Percentiles rank a stretch among this genome's conserved stretches.
These are phyloP conservation scores for Rotaria socialis DNA, from an alignment of 2,888 invertebrate genomes.

Conservation along the genomic window DNA sequence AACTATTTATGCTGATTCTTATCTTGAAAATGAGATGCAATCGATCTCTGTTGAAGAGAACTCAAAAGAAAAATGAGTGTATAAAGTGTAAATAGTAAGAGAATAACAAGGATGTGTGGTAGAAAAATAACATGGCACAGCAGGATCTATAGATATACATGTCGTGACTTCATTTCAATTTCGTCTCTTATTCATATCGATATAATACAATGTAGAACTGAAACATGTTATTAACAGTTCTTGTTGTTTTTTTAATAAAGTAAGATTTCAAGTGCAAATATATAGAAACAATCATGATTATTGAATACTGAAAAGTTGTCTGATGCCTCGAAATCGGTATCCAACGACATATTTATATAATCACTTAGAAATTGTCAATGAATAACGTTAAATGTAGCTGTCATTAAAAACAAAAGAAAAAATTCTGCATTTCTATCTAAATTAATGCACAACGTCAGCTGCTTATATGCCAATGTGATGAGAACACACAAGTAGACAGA, in stretches of 20 bases:
- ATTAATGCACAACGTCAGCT: neutral
- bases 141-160: neutral
- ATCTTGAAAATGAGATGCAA: constrained; percentile 22
- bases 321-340: too few species aligned
- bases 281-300: neutral
- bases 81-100: constrained; percentile 32
- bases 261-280: neutral
- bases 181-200: neutral
- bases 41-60: constrained; percentile 15
- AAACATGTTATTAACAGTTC: too few species aligned
- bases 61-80: neutral
- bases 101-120: constrained; percentile 10
- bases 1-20: neutral
- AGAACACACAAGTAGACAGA: neutral
- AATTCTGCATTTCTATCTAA: neutral
- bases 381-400: neutral
- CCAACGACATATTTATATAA: too few species aligned
- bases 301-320: neutral
- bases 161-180: neutral
- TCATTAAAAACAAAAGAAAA: neutral
- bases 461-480: constrained; percentile 9
- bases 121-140: constrained; percentile 20
- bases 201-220: neutral
- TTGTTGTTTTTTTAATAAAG: neutral
- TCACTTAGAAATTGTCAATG: neutral